A percentile compares a stretch with the other conserved stretches of the same genome.
These are phyloP conservation scores for Cinclus cinclus DNA, from an alignment of 2,113 vertebrate species.

Conservation along the genomic window DNA sequence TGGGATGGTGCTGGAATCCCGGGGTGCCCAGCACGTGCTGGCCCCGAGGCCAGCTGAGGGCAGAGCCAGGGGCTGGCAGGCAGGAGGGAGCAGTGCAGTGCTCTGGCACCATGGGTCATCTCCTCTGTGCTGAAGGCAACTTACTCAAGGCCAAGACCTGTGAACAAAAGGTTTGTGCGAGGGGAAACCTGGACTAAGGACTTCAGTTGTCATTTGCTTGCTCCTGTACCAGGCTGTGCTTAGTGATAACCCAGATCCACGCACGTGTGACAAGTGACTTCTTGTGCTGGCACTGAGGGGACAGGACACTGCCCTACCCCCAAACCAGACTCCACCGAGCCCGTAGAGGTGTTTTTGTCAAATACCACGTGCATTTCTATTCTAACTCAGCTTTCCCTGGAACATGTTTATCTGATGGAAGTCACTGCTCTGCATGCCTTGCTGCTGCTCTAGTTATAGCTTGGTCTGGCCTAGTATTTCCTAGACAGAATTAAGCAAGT, in stretches of 20 bases:
- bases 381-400: not conserved
- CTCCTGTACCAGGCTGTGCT: not conserved
- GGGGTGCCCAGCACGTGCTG: too few relatives aligned
- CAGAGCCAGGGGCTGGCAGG: not conserved
- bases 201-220: slow-evolving; percentile 2
- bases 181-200: slow-evolving; percentile 5
- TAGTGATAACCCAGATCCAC: not conserved
- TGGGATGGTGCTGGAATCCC: not conserved
- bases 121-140: slow-evolving; percentile 42
- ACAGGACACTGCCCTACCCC: not conserved
- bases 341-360: not conserved
- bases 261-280: not conserved
- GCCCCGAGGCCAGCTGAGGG: not conserved
- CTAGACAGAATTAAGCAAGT: not conserved
- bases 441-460: not conserved
- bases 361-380: not conserved
- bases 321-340: not conserved
- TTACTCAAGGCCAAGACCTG: not conserved
- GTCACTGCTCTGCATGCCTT: not conserved
- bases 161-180: not conserved
- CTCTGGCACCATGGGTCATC: not conserved
- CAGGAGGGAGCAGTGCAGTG: not conserved
- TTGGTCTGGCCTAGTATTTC: not conserved
- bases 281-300: not conserved
- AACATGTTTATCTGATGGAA: not conserved